phyloP scores from a whole-genome alignment of 2,888 invertebrate species.

The Dynastes tityus region DNA sequence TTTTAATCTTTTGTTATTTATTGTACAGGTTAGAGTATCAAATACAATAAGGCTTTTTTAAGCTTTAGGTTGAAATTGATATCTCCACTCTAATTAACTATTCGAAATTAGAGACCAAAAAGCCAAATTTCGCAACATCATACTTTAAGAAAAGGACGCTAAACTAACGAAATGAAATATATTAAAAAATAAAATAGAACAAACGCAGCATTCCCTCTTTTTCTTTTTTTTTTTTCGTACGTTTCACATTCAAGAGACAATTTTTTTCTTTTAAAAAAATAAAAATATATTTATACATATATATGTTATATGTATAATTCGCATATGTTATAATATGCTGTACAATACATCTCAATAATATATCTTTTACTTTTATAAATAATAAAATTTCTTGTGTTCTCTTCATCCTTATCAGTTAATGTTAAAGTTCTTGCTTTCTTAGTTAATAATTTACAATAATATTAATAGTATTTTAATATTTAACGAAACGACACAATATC shows the following conservation, averaged over 20 bases:
- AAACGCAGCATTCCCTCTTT: not conserved
- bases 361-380: slow-evolving; percentile 24
- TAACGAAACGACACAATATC: slow-evolving; percentile 49
- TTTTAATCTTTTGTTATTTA: no score
- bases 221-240: not conserved
- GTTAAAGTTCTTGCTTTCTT: not conserved
- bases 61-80: not conserved
- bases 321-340: slow-evolving; percentile 17
- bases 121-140: not conserved
- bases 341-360: slow-evolving; percentile 9
- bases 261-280: slow-evolving; percentile 37
- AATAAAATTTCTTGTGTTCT: slow-evolving; percentile 10
- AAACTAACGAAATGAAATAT: no score
- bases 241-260: slow-evolving; percentile 9
- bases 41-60: no score
- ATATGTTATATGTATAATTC: not conserved
- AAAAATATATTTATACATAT: slow-evolving; percentile 39
- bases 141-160: not conserved
- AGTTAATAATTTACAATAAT: slow-evolving; percentile 1
- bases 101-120: not conserved
- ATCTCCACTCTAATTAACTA: not conserved
- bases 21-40: no score
- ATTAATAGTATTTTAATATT: slow-evolving; percentile 33
- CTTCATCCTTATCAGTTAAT: slow-evolving; percentile 11
- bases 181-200: slow-evolving; percentile 12